Percentiles rank a stretch among this genome's conserved stretches.
phyloP scores from a whole-genome alignment of 2,797 vertebrate genomes.

The Uromys caudimaculatus region DNA sequence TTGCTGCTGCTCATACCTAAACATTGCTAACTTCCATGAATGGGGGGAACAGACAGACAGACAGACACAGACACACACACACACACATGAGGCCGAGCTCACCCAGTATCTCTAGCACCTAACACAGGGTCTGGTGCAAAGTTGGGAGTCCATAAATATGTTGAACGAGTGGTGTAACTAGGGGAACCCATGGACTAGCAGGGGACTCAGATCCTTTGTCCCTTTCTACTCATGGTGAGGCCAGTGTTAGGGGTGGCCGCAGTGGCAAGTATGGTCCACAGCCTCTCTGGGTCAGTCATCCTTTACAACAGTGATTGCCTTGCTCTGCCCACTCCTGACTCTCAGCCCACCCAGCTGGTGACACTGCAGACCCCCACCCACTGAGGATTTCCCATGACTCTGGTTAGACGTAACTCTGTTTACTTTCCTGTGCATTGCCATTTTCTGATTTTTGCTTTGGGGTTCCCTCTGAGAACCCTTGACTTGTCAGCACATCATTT shows the following conservation, averaged over 20 bases:
- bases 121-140: neutral
- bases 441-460: constrained; percentile 15
- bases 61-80: neutral
- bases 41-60: accelerated
- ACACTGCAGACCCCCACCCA: neutral
- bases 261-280: neutral
- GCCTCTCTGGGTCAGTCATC: neutral
- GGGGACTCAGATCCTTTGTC: neutral
- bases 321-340: neutral
- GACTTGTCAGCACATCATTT: neutral
- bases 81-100: neutral
- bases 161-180: neutral
- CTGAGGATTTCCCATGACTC: neutral
- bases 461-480: neutral
- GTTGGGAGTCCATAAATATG: neutral
- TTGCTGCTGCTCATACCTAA: constrained; percentile 2
- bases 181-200: neutral
- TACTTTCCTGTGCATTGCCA: neutral
- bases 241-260: neutral
- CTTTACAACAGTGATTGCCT: neutral
- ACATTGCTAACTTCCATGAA: neutral
- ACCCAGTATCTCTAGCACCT: neutral
- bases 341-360: neutral
- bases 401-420: neutral
- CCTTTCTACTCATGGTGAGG: neutral